A percentile compares a stretch with the other conserved stretches of the same genome.
phyloP scores from a whole-genome alignment of 2,113 vertebrate genomes.

The Strix aluco region DNA sequence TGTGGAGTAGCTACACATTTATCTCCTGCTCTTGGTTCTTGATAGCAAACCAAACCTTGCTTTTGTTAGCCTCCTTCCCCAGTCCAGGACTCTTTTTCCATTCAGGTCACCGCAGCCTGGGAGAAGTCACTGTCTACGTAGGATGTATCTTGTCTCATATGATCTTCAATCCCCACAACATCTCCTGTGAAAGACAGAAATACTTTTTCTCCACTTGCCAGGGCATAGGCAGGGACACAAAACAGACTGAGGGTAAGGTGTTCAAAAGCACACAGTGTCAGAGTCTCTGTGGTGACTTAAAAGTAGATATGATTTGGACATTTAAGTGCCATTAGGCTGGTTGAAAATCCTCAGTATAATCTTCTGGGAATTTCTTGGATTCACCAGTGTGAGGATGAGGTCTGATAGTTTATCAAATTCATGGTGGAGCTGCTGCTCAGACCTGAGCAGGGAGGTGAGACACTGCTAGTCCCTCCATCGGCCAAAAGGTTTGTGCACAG shows the following conservation, averaged over 20 bases:
- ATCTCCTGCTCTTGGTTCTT: not conserved
- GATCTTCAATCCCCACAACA: not conserved
- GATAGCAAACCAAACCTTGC: not conserved
- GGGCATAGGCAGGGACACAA: not conserved
- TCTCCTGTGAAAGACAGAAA: not conserved
- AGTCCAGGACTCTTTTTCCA: not conserved
- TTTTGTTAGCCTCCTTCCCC: not conserved
- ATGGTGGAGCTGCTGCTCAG: not conserved
- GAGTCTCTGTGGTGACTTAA: not conserved
- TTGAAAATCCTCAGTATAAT: not conserved
- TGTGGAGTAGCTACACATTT: not conserved
- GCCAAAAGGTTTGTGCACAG: not conserved
- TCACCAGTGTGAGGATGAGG: not conserved
- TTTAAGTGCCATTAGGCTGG: not conserved
- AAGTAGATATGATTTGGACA: not conserved
- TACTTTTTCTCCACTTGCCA: not conserved
- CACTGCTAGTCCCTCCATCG: not conserved
- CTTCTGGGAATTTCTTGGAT: not conserved
- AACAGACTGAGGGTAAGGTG: not conserved
- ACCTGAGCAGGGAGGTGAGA: not conserved
- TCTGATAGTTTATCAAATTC: not conserved
- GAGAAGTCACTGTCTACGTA: fast-evolving
- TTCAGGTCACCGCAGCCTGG: not conserved
- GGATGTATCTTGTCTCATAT: not conserved
- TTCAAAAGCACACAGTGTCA: not conserved